phyloP scores from a whole-genome alignment of 2,888 invertebrate genomes.

The Diogma glabrata region DNA sequence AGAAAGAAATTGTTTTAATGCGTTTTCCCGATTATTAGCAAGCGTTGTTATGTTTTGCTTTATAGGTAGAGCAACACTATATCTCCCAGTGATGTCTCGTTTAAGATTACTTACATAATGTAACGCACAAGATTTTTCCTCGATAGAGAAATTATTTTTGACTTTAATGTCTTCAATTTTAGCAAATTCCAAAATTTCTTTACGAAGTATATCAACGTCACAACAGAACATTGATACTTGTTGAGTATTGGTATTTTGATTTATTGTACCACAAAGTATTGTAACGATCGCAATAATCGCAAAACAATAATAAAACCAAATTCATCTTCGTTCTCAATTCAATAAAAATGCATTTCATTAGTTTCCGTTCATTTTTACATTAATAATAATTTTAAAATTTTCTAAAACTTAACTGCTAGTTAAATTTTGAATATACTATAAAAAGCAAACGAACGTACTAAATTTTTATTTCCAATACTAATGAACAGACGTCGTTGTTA shows the following conservation, averaged over 20 bases:
- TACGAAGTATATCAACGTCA: background rate
- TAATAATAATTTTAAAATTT: too few species aligned
- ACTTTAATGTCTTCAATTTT: background rate
- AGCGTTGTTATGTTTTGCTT: background rate
- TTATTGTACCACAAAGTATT: background rate
- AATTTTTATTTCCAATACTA: too few species aligned
- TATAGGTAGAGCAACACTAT: background rate
- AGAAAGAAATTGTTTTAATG: too few species aligned
- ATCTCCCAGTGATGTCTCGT: background rate
- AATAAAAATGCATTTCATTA: too few species aligned
- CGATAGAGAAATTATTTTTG: background rate
- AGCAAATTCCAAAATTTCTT: background rate
- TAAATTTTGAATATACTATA: too few species aligned
- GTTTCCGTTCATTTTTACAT: too few species aligned
- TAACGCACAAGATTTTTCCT: background rate
- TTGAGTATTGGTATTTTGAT: background rate
- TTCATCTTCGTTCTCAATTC: too few species aligned
- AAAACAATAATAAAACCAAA: too few species aligned
- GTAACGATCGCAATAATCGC: too few species aligned
- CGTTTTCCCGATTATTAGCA: background rate
- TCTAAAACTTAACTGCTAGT: too few species aligned
- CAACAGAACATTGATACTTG: slow-evolving; percentile 1
- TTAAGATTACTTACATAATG: background rate
- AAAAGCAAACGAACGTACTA: too few species aligned
- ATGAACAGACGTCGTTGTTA: too few species aligned